Percentiles rank a stretch among this genome's conserved stretches.
phyloP scores from a whole-genome alignment of 2,797 vertebrate species.

The Lutjanus campechanus region DNA sequence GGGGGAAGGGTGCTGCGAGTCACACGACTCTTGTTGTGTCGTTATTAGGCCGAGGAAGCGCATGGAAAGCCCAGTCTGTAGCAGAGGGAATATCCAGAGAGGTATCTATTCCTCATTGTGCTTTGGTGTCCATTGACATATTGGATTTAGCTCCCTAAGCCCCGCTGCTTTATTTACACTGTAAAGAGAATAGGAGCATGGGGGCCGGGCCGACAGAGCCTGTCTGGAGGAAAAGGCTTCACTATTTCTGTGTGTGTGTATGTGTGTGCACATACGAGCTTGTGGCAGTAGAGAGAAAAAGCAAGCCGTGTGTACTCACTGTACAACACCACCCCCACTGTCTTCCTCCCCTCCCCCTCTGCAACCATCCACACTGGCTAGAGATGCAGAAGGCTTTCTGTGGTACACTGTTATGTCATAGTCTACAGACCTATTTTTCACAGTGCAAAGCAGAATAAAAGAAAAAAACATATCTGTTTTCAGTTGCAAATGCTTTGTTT shows the following conservation, averaged over 20 bases:
- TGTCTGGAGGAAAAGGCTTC: constrained; percentile 53
- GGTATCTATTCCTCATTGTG: constrained; percentile 66
- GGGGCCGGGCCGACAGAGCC: constrained; percentile 39
- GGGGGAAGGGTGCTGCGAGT: constrained; percentile 82
- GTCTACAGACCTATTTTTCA: constrained; percentile 73
- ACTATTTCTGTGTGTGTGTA: constrained; percentile 30
- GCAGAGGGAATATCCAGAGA: constrained; percentile 68
- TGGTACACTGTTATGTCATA: constrained; percentile 83
- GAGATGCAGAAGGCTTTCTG: constrained; percentile 72
- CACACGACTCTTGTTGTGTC: constrained; percentile 82
- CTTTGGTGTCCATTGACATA: constrained; percentile 70
- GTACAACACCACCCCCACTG: constrained; percentile 73
- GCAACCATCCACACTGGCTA: constrained; percentile 54
- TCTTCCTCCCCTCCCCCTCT: constrained; percentile 68
- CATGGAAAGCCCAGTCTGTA: constrained; percentile 61
- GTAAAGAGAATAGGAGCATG: constrained; percentile 55
- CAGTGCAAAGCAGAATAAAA: constrained; percentile 57
- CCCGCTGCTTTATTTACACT: constrained; percentile 72
- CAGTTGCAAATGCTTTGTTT: constrained; percentile 15
- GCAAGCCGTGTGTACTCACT: constrained; percentile 74
- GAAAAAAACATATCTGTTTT: constrained; percentile 35
- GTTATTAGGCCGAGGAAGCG: constrained; percentile 74
- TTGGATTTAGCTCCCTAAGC: constrained; percentile 67
- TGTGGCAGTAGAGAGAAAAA: constrained; percentile 61
- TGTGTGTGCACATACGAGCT: constrained; percentile 35